phyloP scores from a whole-genome alignment of 2,888 invertebrate genomes.

The Alcis repandata region DNA sequence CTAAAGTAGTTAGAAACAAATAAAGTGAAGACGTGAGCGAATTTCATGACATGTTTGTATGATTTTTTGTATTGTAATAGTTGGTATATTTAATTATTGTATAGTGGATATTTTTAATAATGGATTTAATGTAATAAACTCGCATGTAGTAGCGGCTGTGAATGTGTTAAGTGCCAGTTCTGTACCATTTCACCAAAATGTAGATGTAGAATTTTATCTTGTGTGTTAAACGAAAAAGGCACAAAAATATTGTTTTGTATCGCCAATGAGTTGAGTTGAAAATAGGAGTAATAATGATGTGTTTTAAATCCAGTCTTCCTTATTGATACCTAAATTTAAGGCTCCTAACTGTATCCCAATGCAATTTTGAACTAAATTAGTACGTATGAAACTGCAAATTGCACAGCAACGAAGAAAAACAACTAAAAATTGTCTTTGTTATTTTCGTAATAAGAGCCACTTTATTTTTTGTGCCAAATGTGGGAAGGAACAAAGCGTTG shows the following conservation, averaged over 20 bases:
- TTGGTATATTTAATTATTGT: conserved; percentile 39
- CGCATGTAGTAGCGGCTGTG: conserved; percentile 66
- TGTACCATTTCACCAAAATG: conserved; percentile 58
- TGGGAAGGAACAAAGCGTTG: conserved; percentile 4
- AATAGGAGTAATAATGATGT: background rate
- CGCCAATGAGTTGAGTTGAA: background rate
- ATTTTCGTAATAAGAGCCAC: conserved; percentile 15
- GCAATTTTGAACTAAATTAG: background rate
- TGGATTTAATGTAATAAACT: conserved; percentile 45
- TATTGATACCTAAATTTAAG: conserved; percentile 7
- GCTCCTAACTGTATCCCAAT: background rate
- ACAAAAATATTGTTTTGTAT: background rate
- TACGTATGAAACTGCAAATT: background rate
- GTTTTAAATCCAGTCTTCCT: background rate
- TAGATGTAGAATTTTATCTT: conserved; percentile 34
- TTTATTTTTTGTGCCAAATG: conserved; percentile 14
- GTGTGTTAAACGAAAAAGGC: background rate
- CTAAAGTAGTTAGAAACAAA: conserved; percentile 29
- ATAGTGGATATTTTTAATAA: conserved; percentile 28
- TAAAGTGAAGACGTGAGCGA: conserved; percentile 57
- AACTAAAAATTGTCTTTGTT: background rate
- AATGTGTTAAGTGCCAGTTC: conserved; percentile 60
- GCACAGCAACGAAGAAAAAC: background rate
- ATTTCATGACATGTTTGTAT: conserved; percentile 68
- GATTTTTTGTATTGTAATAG: conserved; percentile 34